phyloP scores from a whole-genome alignment of 2,888 invertebrate species.

The Iphiclides podalirius region DNA sequence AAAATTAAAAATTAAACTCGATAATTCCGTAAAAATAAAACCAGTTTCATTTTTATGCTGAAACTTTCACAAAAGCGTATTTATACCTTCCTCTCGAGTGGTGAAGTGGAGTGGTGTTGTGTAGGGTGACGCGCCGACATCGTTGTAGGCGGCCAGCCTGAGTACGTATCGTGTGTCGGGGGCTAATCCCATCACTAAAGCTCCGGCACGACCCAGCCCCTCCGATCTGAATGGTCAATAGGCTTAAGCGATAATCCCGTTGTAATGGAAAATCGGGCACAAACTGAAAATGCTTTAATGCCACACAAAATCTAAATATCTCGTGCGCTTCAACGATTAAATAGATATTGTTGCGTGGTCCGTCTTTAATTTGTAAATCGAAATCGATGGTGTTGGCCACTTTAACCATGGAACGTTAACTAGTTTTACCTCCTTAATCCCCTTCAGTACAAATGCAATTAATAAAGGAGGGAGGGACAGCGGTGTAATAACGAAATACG shows the following conservation, averaged over 20 bases:
- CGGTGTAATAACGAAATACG: too few relatives aligned
- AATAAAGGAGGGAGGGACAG: too few relatives aligned
- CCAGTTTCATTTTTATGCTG: too few relatives aligned
- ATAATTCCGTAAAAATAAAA: too few relatives aligned
- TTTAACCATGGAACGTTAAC: too few relatives aligned
- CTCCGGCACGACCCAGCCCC: conserved; percentile 68
- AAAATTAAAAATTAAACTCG: too few relatives aligned
- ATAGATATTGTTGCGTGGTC: too few relatives aligned
- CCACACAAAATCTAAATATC: conserved; percentile 12
- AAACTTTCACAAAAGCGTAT: too few relatives aligned
- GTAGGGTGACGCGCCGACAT: conserved; percentile 89
- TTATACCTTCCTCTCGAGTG: conserved; percentile 91
- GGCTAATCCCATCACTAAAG: conserved; percentile 81
- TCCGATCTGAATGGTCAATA: conserved; percentile 49
- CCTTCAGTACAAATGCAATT: too few relatives aligned
- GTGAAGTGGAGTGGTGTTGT: conserved; percentile 87
- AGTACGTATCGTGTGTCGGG: conserved; percentile 91
- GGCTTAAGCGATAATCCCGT: conserved; percentile 22
- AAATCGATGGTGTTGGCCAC: too few relatives aligned
- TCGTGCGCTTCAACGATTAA: background rate
- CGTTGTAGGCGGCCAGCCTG: conserved; percentile 89
- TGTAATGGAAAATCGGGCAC: conserved; percentile 23
- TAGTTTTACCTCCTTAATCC: too few relatives aligned
- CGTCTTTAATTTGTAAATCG: too few relatives aligned
- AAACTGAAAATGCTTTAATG: conserved; percentile 15